Conservation (phyloP, 2,888 invertebrate species). For the Drosophila leonis region DNA sequence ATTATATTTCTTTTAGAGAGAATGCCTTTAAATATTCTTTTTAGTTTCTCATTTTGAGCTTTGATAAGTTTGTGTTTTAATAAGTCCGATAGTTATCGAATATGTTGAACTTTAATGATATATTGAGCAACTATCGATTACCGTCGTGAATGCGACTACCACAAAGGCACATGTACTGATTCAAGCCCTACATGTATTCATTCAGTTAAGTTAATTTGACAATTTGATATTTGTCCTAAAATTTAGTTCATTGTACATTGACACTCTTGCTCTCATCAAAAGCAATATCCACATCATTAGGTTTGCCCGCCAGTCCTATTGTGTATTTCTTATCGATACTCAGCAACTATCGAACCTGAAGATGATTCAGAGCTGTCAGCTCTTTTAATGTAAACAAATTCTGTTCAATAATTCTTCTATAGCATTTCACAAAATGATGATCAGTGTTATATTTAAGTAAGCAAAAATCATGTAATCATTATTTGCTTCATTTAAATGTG, state of each 20-base stretch:
- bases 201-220: neutral
- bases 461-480: neutral
- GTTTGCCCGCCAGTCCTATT: neutral
- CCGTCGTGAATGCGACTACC: neutral
- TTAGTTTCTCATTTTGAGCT: neutral
- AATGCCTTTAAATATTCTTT: neutral
- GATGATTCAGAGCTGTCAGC: slow-evolving; percentile 18
- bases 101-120: neutral
- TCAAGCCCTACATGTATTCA: neutral
- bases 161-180: neutral
- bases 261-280: neutral
- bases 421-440: neutral
- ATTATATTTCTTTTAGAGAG: neutral
- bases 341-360: neutral
- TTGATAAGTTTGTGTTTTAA: neutral
- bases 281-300: too few species aligned
- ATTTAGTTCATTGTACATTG: neutral
- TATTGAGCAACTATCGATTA: neutral
- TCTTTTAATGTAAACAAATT: neutral
- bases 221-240: neutral
- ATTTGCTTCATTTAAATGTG: neutral
- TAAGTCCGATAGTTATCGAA: neutral
- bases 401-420: neutral
- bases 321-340: slow-evolving; percentile 11
- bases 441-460: too few species aligned